Base-by-base conservation (phyloP, 2,797 vertebrate genomes). In the Tiaroga cobitis region DNA sequence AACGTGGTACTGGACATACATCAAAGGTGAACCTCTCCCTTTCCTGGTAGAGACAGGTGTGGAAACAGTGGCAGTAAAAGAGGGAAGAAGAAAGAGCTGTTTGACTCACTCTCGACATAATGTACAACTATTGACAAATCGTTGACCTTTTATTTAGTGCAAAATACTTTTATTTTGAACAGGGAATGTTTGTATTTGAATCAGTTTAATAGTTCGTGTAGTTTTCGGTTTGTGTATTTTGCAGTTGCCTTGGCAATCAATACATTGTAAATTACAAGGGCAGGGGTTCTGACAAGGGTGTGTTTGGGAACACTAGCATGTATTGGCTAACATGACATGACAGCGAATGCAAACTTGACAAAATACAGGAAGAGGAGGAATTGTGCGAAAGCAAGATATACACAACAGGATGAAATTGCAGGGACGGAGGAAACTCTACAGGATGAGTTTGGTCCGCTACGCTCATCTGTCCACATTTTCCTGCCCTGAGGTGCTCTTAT, bases 321-420 rank as follows among this genome's bases (percentile, higher is more conserved):
- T 37, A 32, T 61, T 43, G 15, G 24, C 13, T 26, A 78, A 56
- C 18, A 16, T 59, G 67, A 85, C 74, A 85, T 82, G 54, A 61
- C 15, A 11, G 19, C 24, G 26, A 75, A 88, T 54, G 37, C 26
- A 41, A 75, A 67, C 59, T 85, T 87, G 82, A 86, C 69, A 79
- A 85, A 74, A 83, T 75, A 85, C 85, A 88, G 85, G 84, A 81
- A 85, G 79, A 85, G 73, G 63, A 59, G 77, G 78, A 83, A 87
- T 86, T 87, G 84, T 89, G 86, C 34, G 43, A 72, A 76, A 68
- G 67, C 76, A 68, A 88, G 70, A 83, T 80, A 87, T 61, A 68
- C 74, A 86, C 77, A 83, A 90, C 85, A 89, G 89, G 88, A 90
- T 88, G 87, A 79, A 72, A 79, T 76, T 77, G 79, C 79, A 77